Conservation (phyloP, 2,888 invertebrate species). For the Petrophora chlorosata region DNA sequence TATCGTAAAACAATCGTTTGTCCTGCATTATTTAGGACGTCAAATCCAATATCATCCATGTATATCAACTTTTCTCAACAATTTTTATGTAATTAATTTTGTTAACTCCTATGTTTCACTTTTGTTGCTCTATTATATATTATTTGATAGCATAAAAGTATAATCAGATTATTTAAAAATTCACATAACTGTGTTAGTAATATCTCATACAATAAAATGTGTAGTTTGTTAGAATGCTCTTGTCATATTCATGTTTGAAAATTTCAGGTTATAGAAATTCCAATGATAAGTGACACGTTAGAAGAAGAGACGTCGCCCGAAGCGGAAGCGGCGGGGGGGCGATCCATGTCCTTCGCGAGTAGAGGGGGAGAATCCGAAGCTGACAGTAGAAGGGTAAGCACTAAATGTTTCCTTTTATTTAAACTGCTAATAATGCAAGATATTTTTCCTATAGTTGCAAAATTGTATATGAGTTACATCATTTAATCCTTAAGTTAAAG, state of each 20-base stretch:
- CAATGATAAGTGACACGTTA: constrained; percentile 87
- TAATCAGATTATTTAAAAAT: background rate
- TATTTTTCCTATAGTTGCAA: no score
- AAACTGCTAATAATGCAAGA: no score
- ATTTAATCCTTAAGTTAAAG: no score
- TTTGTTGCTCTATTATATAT: no score
- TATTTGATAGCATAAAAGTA: background rate
- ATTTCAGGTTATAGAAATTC: constrained; percentile 92
- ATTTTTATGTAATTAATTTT: no score
- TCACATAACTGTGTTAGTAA: background rate
- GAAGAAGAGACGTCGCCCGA: constrained; percentile 94
- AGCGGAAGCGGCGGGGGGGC: constrained; percentile 89
- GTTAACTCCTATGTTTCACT: no score
- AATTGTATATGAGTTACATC: background rate
- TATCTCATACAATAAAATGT: no score
- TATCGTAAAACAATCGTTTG: background rate
- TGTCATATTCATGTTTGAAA: background rate
- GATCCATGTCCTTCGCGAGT: constrained; percentile 66
- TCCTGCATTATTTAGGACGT: no score
- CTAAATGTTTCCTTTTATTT: no score
- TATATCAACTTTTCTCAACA: no score
- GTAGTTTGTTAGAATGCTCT: background rate
- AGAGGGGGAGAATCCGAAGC: constrained; percentile 58
- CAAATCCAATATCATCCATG: no score
- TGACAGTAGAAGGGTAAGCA: constrained; percentile 61